A percentile compares a stretch with the other conserved stretches of the same genome.
Conservation (phyloP, 2,797 vertebrate species). For the Sebastiscus albofasciatus region DNA sequence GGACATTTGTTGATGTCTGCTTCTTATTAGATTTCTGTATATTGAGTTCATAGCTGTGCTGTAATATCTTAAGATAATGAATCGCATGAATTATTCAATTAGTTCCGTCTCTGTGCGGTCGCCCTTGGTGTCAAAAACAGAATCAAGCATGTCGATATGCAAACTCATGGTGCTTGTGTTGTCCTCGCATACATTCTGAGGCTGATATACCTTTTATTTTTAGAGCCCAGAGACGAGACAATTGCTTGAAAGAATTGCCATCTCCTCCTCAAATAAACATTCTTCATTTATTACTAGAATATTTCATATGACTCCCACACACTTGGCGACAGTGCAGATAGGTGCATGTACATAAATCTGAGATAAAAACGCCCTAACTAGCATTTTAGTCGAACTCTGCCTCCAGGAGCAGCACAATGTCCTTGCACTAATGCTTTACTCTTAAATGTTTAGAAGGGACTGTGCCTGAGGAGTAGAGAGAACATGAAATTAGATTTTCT, state of each 20-base stretch:
- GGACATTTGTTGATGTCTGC: slow-evolving; percentile 16
- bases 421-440: slow-evolving; percentile 23
- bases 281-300: slow-evolving; percentile 34
- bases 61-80: slow-evolving; percentile 41
- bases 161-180: slow-evolving; percentile 1
- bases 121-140: slow-evolving; percentile 16
- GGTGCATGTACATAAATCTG: slow-evolving; percentile 28
- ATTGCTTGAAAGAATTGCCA: neutral
- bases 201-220: neutral
- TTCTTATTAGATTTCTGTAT: slow-evolving; percentile 18
- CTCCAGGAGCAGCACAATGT: slow-evolving; percentile 28
- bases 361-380: slow-evolving; percentile 18
- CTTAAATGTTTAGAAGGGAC: slow-evolving; percentile 6
- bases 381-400: slow-evolving; percentile 13
- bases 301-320: slow-evolving; percentile 28
- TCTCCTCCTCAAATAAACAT: neutral
- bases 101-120: slow-evolving; percentile 15
- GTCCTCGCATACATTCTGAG: neutral
- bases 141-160: slow-evolving; percentile 25
- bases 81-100: slow-evolving; percentile 53
- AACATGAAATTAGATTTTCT: neutral
- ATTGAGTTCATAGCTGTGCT: slow-evolving; percentile 13
- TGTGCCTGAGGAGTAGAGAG: neutral
- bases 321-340: slow-evolving; percentile 15
- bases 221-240: neutral